These are phyloP conservation scores for Gephyroberyx darwinii DNA, from an alignment of 2,797 vertebrate genomes.

Conservation along the genomic window DNA sequence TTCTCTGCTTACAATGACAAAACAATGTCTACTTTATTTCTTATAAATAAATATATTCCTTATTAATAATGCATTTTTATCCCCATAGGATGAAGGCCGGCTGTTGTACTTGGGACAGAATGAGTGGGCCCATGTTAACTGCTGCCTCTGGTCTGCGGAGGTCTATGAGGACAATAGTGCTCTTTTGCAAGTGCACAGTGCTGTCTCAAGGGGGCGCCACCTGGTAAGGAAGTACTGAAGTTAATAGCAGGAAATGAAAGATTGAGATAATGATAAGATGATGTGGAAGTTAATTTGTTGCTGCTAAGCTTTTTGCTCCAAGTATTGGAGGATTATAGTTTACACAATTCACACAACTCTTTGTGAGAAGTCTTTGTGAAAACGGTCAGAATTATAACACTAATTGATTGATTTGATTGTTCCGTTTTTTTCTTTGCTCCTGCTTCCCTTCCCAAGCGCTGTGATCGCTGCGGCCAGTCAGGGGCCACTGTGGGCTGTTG, in stretches of 20 bases:
- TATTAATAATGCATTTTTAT: background rate
- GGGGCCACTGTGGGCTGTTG: constrained; percentile 95
- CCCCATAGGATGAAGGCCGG: constrained; percentile 86
- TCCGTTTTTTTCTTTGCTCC: background rate
- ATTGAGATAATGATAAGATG: background rate
- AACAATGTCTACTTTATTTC: background rate
- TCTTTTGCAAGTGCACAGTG: constrained; percentile 90
- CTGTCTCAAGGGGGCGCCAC: constrained; percentile 89
- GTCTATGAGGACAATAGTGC: constrained; percentile 91
- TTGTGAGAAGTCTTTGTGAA: background rate
- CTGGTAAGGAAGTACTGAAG: constrained; percentile 80
- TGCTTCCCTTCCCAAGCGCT: constrained; percentile 80
- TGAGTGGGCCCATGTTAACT: constrained; percentile 95
- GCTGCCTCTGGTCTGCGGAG: constrained; percentile 95
- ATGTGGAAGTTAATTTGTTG: constrained; percentile 14
- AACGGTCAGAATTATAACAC: background rate
- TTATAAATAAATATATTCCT: background rate
- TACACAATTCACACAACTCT: background rate
- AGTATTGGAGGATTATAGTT: background rate
- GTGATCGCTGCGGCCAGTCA: constrained; percentile 88
- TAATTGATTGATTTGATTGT: background rate
- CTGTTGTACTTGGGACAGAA: constrained; percentile 93
- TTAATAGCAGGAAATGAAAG: background rate
- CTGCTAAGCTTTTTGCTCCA: background rate
- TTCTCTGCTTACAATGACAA: background rate